phyloP scores from a whole-genome alignment of 23 tunicate genomes.

The Styela plicata region DNA sequence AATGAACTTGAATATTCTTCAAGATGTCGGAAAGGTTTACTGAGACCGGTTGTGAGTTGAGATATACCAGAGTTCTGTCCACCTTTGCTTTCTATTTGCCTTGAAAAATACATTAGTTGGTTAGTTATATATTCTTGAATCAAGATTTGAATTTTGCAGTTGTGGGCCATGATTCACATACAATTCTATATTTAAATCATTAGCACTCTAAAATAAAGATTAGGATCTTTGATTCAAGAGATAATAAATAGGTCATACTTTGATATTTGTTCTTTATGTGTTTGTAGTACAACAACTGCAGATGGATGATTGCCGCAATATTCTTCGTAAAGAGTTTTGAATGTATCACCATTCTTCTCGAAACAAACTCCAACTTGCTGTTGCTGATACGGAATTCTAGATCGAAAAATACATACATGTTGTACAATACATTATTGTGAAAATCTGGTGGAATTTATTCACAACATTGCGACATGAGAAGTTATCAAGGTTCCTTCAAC shows the following conservation, averaged over 20 bases:
- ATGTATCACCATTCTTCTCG: slow-evolving; percentile 53
- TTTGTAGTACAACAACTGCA: slow-evolving; percentile 64
- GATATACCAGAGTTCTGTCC: slow-evolving; percentile 35
- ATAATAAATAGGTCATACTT: neutral
- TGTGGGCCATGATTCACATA: too few species aligned
- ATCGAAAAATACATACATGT: neutral
- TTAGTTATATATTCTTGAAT: too few species aligned
- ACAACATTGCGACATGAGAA: too few species aligned
- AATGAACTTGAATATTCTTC: slow-evolving; percentile 75
- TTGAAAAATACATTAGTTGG: too few species aligned
- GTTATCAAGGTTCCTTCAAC: too few species aligned
- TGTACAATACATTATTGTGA: too few species aligned
- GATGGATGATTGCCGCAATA: slow-evolving; percentile 84
- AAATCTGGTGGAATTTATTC: too few species aligned
- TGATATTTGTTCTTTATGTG: slow-evolving; percentile 47
- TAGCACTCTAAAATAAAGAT: too few species aligned
- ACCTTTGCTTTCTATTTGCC: slow-evolving; percentile 66
- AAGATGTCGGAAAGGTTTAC: slow-evolving; percentile 72
- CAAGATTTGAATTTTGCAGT: too few species aligned
- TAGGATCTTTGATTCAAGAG: too few species aligned
- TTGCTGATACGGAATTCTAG: slow-evolving; percentile 58
- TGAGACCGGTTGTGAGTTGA: slow-evolving; percentile 56
- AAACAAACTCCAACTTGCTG: slow-evolving; percentile 73
- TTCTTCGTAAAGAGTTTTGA: slow-evolving; percentile 45
- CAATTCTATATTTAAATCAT: too few species aligned